Evolutionary conservation across 2,888 invertebrate genomes (phyloP).

Genomic region (Catocala fraxini): DNA sequence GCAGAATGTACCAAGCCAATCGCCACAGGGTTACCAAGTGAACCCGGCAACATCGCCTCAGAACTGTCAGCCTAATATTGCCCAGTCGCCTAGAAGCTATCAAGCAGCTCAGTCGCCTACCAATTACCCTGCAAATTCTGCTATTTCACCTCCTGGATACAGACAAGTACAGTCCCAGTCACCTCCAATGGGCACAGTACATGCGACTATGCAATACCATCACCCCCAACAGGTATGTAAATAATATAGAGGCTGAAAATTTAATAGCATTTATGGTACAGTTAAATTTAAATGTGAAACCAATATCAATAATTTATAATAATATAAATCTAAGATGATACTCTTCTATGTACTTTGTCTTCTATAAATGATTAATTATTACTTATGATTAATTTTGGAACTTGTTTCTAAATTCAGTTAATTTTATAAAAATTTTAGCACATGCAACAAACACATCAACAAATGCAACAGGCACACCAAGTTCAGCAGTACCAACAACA

Average conservation of each 20-base stretch:
- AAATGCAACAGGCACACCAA: slow-evolving; percentile 73
- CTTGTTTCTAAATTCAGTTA: not conserved
- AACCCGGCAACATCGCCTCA: slow-evolving; percentile 86
- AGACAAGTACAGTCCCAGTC: slow-evolving; percentile 83
- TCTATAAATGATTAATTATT: no score
- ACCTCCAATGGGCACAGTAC: slow-evolving; percentile 83
- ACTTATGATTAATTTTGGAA: not conserved
- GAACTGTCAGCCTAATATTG: slow-evolving; percentile 74
- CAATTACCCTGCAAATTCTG: slow-evolving; percentile 77
- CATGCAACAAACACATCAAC: slow-evolving; percentile 69
- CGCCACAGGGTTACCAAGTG: slow-evolving; percentile 87
- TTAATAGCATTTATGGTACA: no score
- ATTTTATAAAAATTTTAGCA: slow-evolving; percentile 47
- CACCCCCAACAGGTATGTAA: slow-evolving; percentile 79
- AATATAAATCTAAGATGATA: no score
- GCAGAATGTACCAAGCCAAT: slow-evolving; percentile 77
- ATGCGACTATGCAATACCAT: slow-evolving; percentile 82
- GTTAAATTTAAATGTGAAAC: no score
- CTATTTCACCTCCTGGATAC: slow-evolving; percentile 86
- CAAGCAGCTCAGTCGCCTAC: slow-evolving; percentile 88
- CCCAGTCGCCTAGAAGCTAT: slow-evolving; percentile 80
- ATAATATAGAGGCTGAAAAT: not conserved
- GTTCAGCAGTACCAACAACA: slow-evolving; percentile 82
- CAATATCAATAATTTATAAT: no score
- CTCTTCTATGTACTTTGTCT: no score